Base-by-base conservation (phyloP, 30 jellyfish, hydroid and myxozoan genomes). In the Aurelia sp. region DNA sequence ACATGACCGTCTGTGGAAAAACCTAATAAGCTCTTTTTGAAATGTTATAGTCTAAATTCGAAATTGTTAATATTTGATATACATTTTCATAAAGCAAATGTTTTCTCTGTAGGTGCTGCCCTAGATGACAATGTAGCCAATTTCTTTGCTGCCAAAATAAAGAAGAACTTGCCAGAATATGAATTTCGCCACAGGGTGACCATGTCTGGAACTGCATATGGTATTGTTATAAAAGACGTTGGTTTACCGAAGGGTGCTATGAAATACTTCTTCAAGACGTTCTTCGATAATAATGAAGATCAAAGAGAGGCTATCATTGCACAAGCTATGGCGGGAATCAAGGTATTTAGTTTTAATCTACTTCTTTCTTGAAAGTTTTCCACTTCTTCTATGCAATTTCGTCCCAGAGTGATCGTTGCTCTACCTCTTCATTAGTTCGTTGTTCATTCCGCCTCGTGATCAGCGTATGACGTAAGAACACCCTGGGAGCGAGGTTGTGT, bases 211-310 rank as follows among this genome's bases (percentile, higher is more conserved):
- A 83, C 91, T 40, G 91, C 97, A 0, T 91, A 91, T 59, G 97
- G 97, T 11, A 67, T 91, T 13, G 71, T 64, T 7, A 74, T 87
- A 17, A 55, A 67, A 19, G 96, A 91, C 57, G 78, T 48, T 9
- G 91, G 86, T 4, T 17, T 77, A 48, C 85, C 88, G 38, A 52
- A 74, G 48, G 91, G 90, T 5, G 84, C 91, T 13, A 74, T 68
- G 58, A 72, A 71, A 79, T 72, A 82, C 16, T 79, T 92, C 74
- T 67, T 92, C 50, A 41, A 86, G 57, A 50, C 98, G 38, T 92
- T 92, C 74, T 92, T 92, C 66, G 90, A 41, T 21, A 79, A 65
- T 67, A 92, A 92, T 73, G 98, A 92, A 44, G 98, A 92, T 67
- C 93, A 92, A 33, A 71, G 98, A 70, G 96, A 80, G 69, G 74